Evolutionary conservation across 2,113 vertebrate genomes (phyloP).

Genomic region (Butorides virescens): DNA sequence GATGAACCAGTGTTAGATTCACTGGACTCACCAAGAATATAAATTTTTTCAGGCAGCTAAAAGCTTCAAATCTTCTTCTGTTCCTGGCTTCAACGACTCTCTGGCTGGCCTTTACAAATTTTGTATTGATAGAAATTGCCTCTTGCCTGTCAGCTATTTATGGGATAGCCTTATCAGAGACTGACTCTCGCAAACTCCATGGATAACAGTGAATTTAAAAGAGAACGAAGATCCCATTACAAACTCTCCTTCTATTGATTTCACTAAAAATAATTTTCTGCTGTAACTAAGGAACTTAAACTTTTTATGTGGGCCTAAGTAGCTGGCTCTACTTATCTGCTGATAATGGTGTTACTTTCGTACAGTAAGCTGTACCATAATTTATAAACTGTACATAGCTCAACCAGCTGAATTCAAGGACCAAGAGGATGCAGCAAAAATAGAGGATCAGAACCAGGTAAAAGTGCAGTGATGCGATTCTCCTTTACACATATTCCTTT

Average conservation of each 20-base stretch:
- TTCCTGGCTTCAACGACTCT: neutral
- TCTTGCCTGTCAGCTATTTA: neutral
- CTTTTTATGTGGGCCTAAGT: neutral
- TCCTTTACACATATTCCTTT: neutral
- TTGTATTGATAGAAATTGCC: neutral
- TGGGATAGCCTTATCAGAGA: neutral
- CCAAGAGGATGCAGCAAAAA: neutral
- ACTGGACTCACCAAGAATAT: neutral
- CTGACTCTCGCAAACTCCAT: neutral
- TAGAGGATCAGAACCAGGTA: neutral
- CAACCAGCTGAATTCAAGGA: neutral
- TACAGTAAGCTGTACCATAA: neutral
- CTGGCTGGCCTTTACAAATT: neutral
- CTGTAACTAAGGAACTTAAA: neutral
- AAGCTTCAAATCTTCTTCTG: neutral
- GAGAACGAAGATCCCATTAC: neutral
- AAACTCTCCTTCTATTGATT: neutral
- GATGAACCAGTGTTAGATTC: neutral
- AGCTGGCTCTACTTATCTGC: neutral
- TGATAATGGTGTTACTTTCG: neutral
- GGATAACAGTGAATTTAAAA: neutral
- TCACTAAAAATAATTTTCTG: conserved; percentile 1
- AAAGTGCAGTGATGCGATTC: neutral
- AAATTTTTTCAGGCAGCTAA: neutral
- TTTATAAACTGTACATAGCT: neutral